phyloP scores from a whole-genome alignment of 2,888 invertebrate genomes.

The Sphaeridia pumilis region DNA sequence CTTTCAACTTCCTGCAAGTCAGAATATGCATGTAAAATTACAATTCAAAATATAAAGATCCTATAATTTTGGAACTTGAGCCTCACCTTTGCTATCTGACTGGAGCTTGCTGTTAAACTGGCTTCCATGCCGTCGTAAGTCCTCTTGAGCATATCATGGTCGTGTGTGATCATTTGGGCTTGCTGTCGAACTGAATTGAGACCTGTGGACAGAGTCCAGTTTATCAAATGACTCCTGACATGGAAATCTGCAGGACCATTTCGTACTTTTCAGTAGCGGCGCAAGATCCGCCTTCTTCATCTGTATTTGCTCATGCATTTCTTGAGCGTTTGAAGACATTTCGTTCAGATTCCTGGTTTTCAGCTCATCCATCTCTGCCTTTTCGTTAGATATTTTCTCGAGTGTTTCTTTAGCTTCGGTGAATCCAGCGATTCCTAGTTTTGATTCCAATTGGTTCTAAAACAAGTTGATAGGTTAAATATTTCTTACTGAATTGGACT shows the following conservation, averaged over 20 bases:
- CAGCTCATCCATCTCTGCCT: conserved; percentile 44
- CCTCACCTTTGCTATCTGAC: conserved; percentile 46
- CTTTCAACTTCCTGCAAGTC: conserved; percentile 38
- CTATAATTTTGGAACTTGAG: too few relatives aligned
- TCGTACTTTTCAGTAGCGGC: conserved; percentile 44
- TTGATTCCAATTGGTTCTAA: conserved; percentile 38
- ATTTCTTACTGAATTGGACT: too few relatives aligned
- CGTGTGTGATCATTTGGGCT: conserved; percentile 51
- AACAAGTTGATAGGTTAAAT: conserved; percentile 2
- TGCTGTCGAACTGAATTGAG: conserved; percentile 56
- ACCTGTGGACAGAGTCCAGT: conserved; percentile 38
- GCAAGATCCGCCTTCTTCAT: conserved; percentile 52
- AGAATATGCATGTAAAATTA: too few relatives aligned
- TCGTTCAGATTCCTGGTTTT: conserved; percentile 46
- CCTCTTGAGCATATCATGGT: conserved; percentile 56
- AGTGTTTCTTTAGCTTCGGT: conserved; percentile 46
- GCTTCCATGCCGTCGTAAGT: conserved; percentile 54
- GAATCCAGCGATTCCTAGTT: conserved; percentile 42
- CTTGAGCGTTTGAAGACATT: conserved; percentile 45
- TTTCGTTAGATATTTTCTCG: conserved; percentile 48
- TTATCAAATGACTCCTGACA: neutral
- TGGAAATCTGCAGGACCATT: neutral
- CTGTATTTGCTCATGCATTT: conserved; percentile 47
- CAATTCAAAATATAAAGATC: too few relatives aligned
- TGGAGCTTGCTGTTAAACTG: conserved; percentile 45